Evolutionary conservation across 2,888 invertebrate genomes (phyloP).

Genomic region (Lacanobia wlatinum): DNA sequence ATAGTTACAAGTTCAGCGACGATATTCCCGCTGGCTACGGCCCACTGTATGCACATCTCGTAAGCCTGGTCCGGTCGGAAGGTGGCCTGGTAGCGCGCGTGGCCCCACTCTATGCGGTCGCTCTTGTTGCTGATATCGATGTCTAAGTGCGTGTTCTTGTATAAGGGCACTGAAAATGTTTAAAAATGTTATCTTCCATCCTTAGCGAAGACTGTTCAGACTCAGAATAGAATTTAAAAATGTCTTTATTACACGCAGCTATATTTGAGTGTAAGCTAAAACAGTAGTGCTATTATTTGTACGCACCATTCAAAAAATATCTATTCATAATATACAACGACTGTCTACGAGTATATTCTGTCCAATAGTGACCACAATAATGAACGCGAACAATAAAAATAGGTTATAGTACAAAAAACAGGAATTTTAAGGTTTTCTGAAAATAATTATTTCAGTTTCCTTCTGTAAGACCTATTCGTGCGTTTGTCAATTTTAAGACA

Average conservation of each 20-base stretch:
- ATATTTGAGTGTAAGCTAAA: background rate
- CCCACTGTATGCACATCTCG: constrained; percentile 99
- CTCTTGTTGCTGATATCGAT: constrained; percentile 96
- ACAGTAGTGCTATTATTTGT: too few species aligned
- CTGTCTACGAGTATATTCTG: too few species aligned
- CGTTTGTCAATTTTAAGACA: too few species aligned
- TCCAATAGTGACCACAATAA: background rate
- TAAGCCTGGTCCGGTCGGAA: constrained; percentile 97
- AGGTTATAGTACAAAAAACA: background rate
- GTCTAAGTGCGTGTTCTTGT: constrained; percentile 96
- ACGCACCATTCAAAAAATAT: background rate
- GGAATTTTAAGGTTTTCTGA: background rate
- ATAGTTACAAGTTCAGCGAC: constrained; percentile 95
- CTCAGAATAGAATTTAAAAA: too few species aligned
- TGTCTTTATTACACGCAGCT: background rate
- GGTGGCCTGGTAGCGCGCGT: constrained; percentile 96
- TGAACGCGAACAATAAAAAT: background rate
- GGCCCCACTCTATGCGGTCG: constrained; percentile 98
- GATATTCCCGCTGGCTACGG: constrained; percentile 98
- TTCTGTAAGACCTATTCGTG: too few species aligned
- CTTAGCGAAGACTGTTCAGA: too few species aligned
- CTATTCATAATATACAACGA: too few species aligned
- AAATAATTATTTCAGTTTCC: background rate
- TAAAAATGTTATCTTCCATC: background rate
- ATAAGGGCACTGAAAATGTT: constrained; percentile 84